phyloP scores from a whole-genome alignment of 2,888 invertebrate species.

The Diachrysia chrysitis region DNA sequence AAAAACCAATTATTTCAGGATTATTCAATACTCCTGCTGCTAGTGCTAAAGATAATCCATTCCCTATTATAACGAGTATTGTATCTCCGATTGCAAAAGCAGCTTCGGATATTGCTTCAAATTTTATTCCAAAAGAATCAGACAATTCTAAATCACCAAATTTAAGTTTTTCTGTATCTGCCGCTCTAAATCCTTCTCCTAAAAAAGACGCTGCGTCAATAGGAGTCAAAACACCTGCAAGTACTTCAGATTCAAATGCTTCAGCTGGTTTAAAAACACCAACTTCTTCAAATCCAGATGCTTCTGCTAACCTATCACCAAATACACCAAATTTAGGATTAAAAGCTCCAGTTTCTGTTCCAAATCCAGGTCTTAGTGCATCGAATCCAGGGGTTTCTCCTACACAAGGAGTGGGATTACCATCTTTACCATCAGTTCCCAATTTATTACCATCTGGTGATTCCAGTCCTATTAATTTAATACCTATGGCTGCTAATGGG shows the following conservation, averaged over 20 bases:
- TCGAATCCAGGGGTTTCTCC: background rate
- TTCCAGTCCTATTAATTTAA: background rate
- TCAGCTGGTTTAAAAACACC: background rate
- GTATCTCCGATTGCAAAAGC: background rate
- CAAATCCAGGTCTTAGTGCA: background rate
- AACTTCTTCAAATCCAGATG: background rate
- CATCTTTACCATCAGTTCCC: background rate
- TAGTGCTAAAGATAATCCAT: background rate
- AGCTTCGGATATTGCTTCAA: background rate
- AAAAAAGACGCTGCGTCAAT: background rate
- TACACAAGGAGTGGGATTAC: background rate
- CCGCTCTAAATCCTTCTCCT: background rate
- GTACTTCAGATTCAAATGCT: background rate
- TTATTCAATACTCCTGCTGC: background rate
- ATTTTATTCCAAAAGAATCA: background rate
- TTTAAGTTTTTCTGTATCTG: background rate
- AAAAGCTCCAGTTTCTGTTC: background rate
- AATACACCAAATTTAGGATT: background rate
- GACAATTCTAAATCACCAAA: background rate
- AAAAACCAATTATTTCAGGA: background rate
- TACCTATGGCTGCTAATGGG: background rate
- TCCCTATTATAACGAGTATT: background rate
- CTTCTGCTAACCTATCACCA: background rate
- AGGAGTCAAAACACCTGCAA: background rate
- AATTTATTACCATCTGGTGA: background rate